Base-by-base conservation (phyloP, 2,888 invertebrate species). In the Taphrorychus bicolor region DNA sequence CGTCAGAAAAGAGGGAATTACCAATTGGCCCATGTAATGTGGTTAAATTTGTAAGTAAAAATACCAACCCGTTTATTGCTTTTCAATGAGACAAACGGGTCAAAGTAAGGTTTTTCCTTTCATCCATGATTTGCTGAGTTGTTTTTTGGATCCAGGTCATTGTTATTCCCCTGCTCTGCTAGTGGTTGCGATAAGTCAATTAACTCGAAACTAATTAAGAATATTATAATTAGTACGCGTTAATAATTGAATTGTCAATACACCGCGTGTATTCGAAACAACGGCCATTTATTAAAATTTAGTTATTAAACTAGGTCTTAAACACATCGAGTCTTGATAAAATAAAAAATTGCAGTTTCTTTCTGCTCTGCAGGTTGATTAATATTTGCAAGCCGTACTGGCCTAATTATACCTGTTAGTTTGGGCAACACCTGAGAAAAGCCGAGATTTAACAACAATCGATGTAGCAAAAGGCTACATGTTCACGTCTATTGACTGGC, bases 141-240 rank as follows among this genome's bases (percentile, higher is more conserved):
- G n/a, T n/a, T n/a, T n/a, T n/a, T n/a, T n/a, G n/a, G n/a, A 51
- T 51, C 19, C 19, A 21, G 51, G 51, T 51, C 51, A 51, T 9
- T 17, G 9, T 21, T 51, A 19, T 51, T 2, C 51, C 45, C 5
- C 3, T 45, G 16, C 2, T 14, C 3, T 45, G 16, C 2, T 17
- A 5, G 9, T 45, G 11, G 17, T 16, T 45, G 4, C 45, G 7
- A 45, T 45, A 45, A 45, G 17, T 45, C 45, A 7, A 14, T 45
- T 45, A 45, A 45, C 17, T 45, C 45, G 14, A 14, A 1, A 16
- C 17, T 11, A 45, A 17, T 45, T 45, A 4, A 16, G 17, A 45
- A 14, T 45, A 4, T 45, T 7, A 45, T 45, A 45, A 45, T 45
- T 45, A 45, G 14, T 45, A 45, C 45, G 14, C n/a, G n/a, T n/a